Percentiles rank a stretch among this genome's conserved stretches.
phyloP scores from a whole-genome alignment of 2,113 vertebrate species.

The Porphyrio hochstetteri region DNA sequence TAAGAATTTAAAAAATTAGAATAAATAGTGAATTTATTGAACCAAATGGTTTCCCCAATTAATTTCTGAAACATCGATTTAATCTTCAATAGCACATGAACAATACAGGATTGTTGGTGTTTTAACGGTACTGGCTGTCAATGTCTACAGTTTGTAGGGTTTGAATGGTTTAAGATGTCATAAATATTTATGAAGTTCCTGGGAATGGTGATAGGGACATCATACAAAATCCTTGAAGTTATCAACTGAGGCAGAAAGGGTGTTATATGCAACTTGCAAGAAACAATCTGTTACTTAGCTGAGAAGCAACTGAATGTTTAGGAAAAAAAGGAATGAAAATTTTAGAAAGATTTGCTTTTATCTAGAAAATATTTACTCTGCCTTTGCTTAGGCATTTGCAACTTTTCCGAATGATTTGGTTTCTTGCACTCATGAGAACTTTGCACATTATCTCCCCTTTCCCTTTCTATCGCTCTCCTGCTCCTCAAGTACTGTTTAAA shows the following conservation, averaged over 20 bases:
- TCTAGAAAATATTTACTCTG: neutral
- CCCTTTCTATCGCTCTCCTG: neutral
- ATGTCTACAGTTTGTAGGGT: slow-evolving; percentile 14
- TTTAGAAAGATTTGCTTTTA: neutral
- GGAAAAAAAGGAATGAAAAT: neutral
- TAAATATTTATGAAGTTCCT: slow-evolving; percentile 42
- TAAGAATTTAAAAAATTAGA: neutral
- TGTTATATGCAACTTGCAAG: neutral
- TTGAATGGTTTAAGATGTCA: slow-evolving; percentile 17
- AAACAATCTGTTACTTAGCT: neutral
- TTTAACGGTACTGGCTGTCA: slow-evolving; percentile 4
- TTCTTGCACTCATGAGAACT: neutral
- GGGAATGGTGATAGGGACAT: neutral
- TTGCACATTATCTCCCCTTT: neutral
- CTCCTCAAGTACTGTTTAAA: neutral
- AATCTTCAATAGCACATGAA: neutral
- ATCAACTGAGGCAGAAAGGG: neutral
- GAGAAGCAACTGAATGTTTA: neutral
- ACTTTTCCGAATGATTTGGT: neutral
- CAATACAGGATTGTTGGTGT: neutral
- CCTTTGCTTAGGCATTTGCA: neutral
- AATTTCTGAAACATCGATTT: slow-evolving; percentile 14
- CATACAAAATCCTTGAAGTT: neutral
- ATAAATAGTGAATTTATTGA: neutral
- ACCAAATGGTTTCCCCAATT: neutral